Conservation (phyloP, 23 tunicate species). For the Pegea sp. region DNA sequence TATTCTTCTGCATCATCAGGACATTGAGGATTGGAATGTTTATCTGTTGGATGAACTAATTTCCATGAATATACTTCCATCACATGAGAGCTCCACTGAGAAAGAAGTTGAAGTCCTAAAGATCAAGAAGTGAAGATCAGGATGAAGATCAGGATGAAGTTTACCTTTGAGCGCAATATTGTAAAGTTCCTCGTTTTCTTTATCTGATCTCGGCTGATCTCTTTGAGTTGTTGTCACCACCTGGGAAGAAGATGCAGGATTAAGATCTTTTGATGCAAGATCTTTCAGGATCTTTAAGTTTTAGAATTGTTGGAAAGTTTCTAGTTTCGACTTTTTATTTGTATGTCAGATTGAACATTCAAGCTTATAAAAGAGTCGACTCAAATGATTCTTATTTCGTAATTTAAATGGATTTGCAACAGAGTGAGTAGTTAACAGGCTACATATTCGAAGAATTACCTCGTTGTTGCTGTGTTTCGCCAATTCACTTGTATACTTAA, state of each 20-base stretch:
- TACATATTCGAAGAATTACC: slow-evolving; percentile 1
- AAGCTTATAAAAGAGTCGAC: too few relatives aligned
- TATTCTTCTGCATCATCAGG: slow-evolving; percentile 95
- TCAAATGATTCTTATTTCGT: too few relatives aligned
- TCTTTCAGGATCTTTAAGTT: too few relatives aligned
- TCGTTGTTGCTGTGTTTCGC: slow-evolving; percentile 91
- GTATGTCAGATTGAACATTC: background rate
- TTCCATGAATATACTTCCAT: slow-evolving; percentile 99
- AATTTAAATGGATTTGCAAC: too few relatives aligned
- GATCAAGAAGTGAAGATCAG: background rate
- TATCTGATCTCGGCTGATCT: slow-evolving; percentile 80
- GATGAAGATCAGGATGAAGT: background rate
- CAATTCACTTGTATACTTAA: slow-evolving; percentile 87
- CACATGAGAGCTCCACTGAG: slow-evolving; percentile 85
- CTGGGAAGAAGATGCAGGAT: too few relatives aligned
- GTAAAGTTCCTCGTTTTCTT: slow-evolving; percentile 55
- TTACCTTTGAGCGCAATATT: slow-evolving; percentile 48
- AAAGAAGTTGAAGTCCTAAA: slow-evolving; percentile 51
- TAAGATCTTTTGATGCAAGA: too few relatives aligned
- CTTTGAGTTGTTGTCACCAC: slow-evolving; percentile 83
- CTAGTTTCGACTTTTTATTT: background rate
- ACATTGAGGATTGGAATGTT: slow-evolving; percentile 67
- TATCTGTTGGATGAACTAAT: slow-evolving; percentile 89
- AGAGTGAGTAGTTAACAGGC: background rate
- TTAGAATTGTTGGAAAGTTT: background rate